These are phyloP conservation scores for Tinamus guttatus DNA, from an alignment of 2,113 vertebrate genomes.

Conservation along the genomic window DNA sequence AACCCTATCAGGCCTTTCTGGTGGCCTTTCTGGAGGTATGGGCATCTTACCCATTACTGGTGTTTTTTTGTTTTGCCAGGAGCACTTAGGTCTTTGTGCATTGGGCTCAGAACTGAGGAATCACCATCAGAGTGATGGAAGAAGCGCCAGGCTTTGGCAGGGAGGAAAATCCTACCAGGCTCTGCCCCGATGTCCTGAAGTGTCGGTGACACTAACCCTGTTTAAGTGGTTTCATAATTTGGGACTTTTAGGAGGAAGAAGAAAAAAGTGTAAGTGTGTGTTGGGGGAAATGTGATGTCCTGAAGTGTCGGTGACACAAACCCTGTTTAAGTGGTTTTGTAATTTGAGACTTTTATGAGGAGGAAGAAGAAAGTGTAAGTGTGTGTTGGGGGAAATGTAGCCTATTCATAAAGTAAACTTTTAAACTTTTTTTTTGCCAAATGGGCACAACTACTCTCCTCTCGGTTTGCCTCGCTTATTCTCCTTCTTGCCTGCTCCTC, in stretches of 20 bases:
- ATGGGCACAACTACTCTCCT: not conserved
- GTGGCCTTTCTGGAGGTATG: not conserved
- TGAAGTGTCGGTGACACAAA: not conserved
- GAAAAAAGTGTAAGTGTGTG: not conserved
- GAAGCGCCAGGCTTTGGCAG: not conserved
- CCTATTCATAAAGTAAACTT: rapidly evolving
- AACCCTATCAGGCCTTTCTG: not conserved
- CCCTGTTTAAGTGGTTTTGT: not conserved
- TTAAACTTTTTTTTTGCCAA: not conserved
- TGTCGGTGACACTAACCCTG: not conserved
- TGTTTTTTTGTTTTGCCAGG: not conserved
- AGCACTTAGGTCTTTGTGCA: not conserved
- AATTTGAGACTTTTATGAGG: not conserved
- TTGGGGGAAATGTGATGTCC: not conserved
- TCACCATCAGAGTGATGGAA: not conserved
- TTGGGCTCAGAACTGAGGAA: not conserved
- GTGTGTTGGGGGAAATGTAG: no score
- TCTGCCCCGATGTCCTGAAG: not conserved
- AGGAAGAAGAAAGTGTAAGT: not conserved
- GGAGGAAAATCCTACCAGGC: not conserved
- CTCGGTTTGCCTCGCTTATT: rapidly evolving
- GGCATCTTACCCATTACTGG: not conserved
- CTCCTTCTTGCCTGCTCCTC: no score
- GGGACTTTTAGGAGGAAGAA: not conserved
- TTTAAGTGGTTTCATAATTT: not conserved